Evolutionary conservation across 2,113 vertebrate genomes (phyloP).

Genomic region (Synodontis membranacea): DNA sequence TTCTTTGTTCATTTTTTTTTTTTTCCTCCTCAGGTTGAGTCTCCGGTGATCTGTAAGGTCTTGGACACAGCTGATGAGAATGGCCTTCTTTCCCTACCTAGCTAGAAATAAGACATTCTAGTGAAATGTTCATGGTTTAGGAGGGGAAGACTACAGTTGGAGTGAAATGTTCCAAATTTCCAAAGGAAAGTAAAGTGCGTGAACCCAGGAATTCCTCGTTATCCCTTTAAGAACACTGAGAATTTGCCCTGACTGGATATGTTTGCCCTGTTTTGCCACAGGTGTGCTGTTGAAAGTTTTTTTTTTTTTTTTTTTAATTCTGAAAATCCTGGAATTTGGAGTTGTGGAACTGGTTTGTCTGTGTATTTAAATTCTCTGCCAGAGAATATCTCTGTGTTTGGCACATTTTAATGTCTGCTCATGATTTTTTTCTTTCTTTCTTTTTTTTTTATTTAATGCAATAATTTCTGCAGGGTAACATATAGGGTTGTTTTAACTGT

Average conservation of each 20-base stretch:
- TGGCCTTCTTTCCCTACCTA: conserved; percentile 90
- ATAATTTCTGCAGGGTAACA: neutral
- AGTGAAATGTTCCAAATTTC: neutral
- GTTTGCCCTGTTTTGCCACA: neutral
- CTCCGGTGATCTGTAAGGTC: conserved; percentile 96
- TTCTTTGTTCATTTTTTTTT: neutral
- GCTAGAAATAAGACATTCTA: conserved; percentile 61
- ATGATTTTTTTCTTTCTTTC: neutral
- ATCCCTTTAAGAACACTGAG: conserved; percentile 28
- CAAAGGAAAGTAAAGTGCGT: neutral
- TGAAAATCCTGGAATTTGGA: neutral
- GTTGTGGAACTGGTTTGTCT: neutral
- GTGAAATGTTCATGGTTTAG: neutral
- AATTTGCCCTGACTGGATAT: neutral
- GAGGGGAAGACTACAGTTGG: neutral
- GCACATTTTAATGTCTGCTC: conserved; percentile 4
- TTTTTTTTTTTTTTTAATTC: neutral
- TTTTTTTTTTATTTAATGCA: neutral
- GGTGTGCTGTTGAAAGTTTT: neutral
- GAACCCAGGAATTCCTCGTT: neutral
- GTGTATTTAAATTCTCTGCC: neutral
- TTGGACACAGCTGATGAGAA: conserved; percentile 94
- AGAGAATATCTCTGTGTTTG: neutral
- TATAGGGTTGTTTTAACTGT: conserved; percentile 25
- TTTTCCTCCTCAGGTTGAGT: conserved; percentile 81